Evolutionary conservation across 2,113 vertebrate genomes (phyloP), one percentile per base, ranked within the genome.

Genomic region (Dunckerocampus dactyliophorus): DNA sequence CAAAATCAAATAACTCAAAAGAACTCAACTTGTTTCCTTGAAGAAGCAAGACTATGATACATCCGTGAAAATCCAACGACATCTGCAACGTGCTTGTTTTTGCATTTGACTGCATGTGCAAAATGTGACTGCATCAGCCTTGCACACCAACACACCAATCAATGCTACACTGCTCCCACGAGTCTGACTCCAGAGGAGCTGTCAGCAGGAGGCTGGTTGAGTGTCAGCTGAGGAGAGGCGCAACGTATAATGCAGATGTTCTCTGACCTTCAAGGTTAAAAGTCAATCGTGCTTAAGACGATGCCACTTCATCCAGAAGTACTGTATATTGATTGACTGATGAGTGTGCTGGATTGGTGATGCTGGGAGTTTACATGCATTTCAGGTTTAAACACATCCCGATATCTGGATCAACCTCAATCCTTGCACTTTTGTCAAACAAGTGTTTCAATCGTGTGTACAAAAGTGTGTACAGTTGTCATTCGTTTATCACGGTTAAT

Each of bases 101-200:
- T 19, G 58, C 45, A 49, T 50, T 45, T 65, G 50, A 50, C 8
- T 45, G 31, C 58, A 54, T 67, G 45, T 59, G 50, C 47, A 24
- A 62, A 17, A 17, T 54, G 17, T 55, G 20, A 20, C 49, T 45
- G 43, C n/a, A 24, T 1, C 24, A 63, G 60, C 70, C 67, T 72
- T 48, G 46, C 24, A 72, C 39, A 53, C 61, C 11, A 34, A 63
- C 68, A 75, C 11, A 60, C 54, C 64, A 63, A 84, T 86, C 87
- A 74, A 86, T 88, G 71, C 57, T 37, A 55, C 65, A 73, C 70
- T 49, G 80, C 52, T 84, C 81, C 78, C 80, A 70, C 63, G 77
- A 75, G 77, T 37, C 76, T 48, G 21, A 54, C 42, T 69, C 62
- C 68, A 82, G 75, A 70, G 76, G 70, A 52, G 63, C 82, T 76